Percentiles rank a stretch among this genome's conserved stretches.
Conservation (phyloP, 2,797 vertebrate species). For the Sternarchorhynchus goeldii region DNA sequence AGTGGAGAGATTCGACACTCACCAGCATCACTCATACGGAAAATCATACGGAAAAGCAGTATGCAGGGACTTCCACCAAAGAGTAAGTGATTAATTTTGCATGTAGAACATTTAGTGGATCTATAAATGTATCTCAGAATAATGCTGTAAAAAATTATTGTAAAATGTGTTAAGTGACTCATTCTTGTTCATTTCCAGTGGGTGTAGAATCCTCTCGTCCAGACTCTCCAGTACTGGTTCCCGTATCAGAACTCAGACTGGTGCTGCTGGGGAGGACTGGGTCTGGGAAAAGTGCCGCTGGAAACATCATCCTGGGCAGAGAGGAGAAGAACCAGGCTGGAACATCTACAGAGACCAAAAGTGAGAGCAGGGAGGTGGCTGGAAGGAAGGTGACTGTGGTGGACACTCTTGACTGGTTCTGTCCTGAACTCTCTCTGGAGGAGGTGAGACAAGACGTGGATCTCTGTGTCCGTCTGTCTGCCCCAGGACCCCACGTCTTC, state of each 20-base stretch:
- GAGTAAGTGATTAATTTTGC: background rate
- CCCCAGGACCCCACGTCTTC: slow-evolving; percentile 55
- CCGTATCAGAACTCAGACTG: slow-evolving; percentile 2
- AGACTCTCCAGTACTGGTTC: background rate
- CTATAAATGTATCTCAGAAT: too few species aligned
- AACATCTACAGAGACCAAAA: background rate
- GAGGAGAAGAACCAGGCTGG: background rate
- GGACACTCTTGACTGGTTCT: slow-evolving; percentile 43
- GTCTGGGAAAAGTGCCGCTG: background rate
- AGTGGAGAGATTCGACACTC: slow-evolving; percentile 5
- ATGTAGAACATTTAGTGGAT: background rate
- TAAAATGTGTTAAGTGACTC: too few species aligned
- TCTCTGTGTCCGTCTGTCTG: slow-evolving; percentile 24
- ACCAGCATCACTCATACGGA: background rate
- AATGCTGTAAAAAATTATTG: too few species aligned
- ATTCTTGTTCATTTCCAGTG: background rate
- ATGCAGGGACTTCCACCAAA: too few species aligned
- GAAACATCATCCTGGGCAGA: slow-evolving; percentile 15
- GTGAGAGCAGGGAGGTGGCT: background rate
- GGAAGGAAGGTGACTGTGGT: slow-evolving; percentile 18
- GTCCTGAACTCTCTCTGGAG: slow-evolving; percentile 6
- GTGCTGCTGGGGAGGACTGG: slow-evolving; percentile 5
- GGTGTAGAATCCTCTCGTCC: background rate
- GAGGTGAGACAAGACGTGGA: slow-evolving; percentile 47
- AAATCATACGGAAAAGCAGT: background rate